Evolutionary conservation across 2,113 vertebrate genomes (phyloP), one percentile per base, ranked within the genome.

Genomic region (Pangasianodon gigas): DNA sequence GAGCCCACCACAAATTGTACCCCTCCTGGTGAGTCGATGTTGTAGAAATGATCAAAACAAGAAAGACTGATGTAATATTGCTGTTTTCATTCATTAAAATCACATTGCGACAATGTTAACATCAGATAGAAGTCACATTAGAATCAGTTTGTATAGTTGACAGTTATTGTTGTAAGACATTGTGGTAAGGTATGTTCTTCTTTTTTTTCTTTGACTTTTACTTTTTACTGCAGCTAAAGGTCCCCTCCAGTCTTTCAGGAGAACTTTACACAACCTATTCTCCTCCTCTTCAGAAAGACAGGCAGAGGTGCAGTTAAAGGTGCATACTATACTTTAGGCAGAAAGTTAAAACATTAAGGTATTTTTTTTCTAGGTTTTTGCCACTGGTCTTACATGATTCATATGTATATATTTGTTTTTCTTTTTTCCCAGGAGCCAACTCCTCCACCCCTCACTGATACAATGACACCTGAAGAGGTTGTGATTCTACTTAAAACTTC

Each of bases 381-480:
- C 0, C 10, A 79, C 13, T 29, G 32, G 14, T 51, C 44, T 29
- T 48, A 14, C 24, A 29, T 67, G 62, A 44, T 44, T 67, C 14
- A 32, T 89, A 89, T 88, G 14, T 83, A 85, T 75, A 46, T 62
- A 67, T 85, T 51, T 19, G 19, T 85, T 58, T 65, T 41, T 24
- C 29, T 90, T 32, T 71, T 21, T 84, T 48, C 75, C n/a, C 60
- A 96, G 95, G 95, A 95, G 83, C 92, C 93, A 0, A 71, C 85
- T 82, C 90, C 93, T 86, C 94, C 95, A 62, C 93, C 93, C 4
- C 90, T 96, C 60, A 91, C 95, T 48, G 98, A 98, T 90, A 96
- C 95, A 29, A 99, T 98, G 97, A 96, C 95, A 67, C 96, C 97
- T 90, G 97, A 98, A 89, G 97, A 99, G 96, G 98, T 98, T 83